phyloP scores from a whole-genome alignment of 2,113 vertebrate genomes.

The Poeciliopsis turrubarensis region DNA sequence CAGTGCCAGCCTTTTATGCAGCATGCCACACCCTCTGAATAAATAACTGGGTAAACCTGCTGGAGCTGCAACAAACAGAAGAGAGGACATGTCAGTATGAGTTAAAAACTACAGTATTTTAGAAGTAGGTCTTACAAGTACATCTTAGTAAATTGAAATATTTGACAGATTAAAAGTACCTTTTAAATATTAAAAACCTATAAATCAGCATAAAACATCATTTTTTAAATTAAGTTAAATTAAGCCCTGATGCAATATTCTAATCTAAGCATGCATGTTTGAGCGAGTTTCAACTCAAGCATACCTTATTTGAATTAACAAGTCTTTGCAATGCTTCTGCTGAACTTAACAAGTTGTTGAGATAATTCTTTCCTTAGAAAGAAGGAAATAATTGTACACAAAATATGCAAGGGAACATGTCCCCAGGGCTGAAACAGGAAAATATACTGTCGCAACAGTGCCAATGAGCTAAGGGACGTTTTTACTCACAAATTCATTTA shows the following conservation, averaged over 20 bases:
- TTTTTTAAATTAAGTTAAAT: neutral
- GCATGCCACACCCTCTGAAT: neutral
- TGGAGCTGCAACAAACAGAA: neutral
- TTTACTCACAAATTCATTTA: too few relatives aligned
- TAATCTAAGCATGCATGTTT: neutral
- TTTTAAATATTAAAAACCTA: neutral
- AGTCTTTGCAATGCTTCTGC: neutral
- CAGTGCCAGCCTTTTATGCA: neutral
- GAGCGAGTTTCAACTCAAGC: neutral
- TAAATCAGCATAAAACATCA: neutral
- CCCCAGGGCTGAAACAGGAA: too few relatives aligned
- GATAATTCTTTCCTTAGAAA: neutral
- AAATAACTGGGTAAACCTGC: neutral
- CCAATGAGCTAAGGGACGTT: too few relatives aligned
- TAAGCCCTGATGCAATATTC: too few relatives aligned
- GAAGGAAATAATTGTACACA: neutral
- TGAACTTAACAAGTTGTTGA: neutral
- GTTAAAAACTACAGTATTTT: neutral
- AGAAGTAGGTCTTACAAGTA: neutral
- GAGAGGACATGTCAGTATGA: neutral
- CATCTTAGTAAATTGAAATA: neutral
- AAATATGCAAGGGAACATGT: neutral
- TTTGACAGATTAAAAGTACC: neutral
- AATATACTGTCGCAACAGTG: too few relatives aligned
- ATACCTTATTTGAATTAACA: neutral